phyloP scores from a whole-genome alignment of 2,888 invertebrate species.

The Agonum fuliginosum region DNA sequence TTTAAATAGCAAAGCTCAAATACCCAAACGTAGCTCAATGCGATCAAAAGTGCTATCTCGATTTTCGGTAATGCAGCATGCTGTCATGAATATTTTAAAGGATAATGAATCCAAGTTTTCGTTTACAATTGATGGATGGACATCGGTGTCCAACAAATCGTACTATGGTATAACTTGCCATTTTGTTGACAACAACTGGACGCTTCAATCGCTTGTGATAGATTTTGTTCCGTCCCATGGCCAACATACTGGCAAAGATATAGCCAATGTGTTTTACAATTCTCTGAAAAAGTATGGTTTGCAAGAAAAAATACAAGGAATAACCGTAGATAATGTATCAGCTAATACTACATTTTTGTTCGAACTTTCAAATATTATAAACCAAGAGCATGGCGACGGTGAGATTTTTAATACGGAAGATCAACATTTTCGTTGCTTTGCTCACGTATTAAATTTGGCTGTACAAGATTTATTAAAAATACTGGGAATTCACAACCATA shows the following conservation, averaged over 20 bases:
- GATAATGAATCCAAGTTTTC: neutral
- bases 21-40: neutral
- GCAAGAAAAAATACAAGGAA: constrained; percentile 63
- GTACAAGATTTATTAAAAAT: constrained; percentile 64
- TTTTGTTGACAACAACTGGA: constrained; percentile 60
- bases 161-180: constrained; percentile 60
- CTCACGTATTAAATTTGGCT: constrained; percentile 65
- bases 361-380: constrained; percentile 60
- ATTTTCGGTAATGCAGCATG: neutral
- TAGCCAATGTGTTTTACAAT: constrained; percentile 61
- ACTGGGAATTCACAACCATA: too few relatives aligned
- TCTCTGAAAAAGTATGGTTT: constrained; percentile 62
- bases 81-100: neutral
- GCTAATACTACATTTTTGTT: constrained; percentile 64
- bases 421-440: constrained; percentile 65
- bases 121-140: constrained; percentile 61
- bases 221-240: constrained; percentile 63
- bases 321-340: constrained; percentile 65
- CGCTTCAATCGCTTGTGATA: constrained; percentile 60
- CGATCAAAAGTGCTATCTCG: neutral
- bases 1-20: neutral
- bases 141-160: constrained; percentile 29
- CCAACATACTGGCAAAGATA: constrained; percentile 64
- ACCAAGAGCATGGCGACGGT: too few relatives aligned
- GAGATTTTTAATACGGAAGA: constrained; percentile 58